A percentile compares a stretch with the other conserved stretches of the same genome.
Evolutionary conservation across 2,113 vertebrate species (phyloP).

Genomic region (Cercocebus atys): DNA sequence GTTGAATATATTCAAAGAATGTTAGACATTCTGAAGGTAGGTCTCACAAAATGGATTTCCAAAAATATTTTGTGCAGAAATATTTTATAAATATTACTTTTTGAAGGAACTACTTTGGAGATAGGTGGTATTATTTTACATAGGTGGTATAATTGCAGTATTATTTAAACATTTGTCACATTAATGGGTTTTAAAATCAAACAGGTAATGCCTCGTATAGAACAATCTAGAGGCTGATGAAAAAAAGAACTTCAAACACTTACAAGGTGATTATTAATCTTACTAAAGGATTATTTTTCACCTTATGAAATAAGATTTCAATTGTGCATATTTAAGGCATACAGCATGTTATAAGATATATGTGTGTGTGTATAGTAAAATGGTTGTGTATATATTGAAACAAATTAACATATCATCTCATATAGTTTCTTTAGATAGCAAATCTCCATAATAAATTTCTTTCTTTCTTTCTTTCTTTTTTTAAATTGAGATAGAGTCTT

Average conservation of each 20-base stretch:
- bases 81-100: not conserved
- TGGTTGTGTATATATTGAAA: not conserved
- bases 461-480: too few species aligned
- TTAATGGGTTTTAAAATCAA: not conserved
- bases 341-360: not conserved
- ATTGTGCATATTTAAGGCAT: not conserved
- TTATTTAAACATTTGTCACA: not conserved
- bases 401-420: not conserved
- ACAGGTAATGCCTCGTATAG: not conserved
- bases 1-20: slow-evolving; percentile 1
- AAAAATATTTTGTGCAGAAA: not conserved
- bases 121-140: not conserved
- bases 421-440: not conserved
- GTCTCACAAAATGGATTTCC: not conserved
- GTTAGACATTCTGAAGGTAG: not conserved
- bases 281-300: not conserved
- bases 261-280: not conserved
- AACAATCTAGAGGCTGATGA: not conserved
- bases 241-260: not conserved
- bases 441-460: not conserved
- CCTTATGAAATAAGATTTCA: not conserved
- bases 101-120: not conserved
- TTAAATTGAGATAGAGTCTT: too few species aligned
- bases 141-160: not conserved
- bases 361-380: not conserved